Conservation (phyloP, 2,797 vertebrate species). For the Gambelia wislizenii region DNA sequence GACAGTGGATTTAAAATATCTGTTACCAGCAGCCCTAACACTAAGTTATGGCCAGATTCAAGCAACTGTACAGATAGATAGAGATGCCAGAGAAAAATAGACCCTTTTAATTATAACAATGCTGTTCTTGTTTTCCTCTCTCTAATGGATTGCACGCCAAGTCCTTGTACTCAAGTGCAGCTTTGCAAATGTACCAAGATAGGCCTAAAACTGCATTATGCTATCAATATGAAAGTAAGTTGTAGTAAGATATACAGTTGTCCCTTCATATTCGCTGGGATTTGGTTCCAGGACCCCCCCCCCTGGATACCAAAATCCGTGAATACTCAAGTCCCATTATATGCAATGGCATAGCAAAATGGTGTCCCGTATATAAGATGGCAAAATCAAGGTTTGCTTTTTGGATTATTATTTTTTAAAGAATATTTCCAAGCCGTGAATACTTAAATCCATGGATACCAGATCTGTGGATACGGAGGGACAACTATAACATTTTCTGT, state of each 20-base stretch:
- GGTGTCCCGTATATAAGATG: no score
- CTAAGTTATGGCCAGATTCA: slow-evolving; percentile 70
- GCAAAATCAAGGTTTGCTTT: no score
- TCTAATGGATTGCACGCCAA: slow-evolving; percentile 58
- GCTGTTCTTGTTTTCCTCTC: slow-evolving; percentile 69
- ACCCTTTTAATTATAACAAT: slow-evolving; percentile 73
- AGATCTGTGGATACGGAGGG: no score
- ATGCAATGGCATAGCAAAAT: no score
- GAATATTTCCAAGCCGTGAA: no score
- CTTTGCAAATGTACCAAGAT: slow-evolving; percentile 61
- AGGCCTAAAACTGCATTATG: slow-evolving; percentile 55
- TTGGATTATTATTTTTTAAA: no score
- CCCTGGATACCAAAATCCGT: no score
- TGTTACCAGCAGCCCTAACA: slow-evolving; percentile 48
- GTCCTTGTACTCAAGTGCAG: slow-evolving; percentile 62
- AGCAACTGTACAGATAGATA: slow-evolving; percentile 72
- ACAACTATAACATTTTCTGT: slow-evolving; percentile 52
- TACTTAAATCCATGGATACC: no score
- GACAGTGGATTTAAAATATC: slow-evolving; percentile 63
- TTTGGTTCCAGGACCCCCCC: no score
- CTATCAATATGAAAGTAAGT: slow-evolving; percentile 65
- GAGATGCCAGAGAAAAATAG: slow-evolving; percentile 67
- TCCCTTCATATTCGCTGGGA: no score
- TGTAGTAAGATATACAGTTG: slow-evolving; percentile 57
- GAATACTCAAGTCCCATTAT: no score